Base-by-base conservation (phyloP, 2,797 vertebrate genomes). In the Poeciliopsis gracilis region DNA sequence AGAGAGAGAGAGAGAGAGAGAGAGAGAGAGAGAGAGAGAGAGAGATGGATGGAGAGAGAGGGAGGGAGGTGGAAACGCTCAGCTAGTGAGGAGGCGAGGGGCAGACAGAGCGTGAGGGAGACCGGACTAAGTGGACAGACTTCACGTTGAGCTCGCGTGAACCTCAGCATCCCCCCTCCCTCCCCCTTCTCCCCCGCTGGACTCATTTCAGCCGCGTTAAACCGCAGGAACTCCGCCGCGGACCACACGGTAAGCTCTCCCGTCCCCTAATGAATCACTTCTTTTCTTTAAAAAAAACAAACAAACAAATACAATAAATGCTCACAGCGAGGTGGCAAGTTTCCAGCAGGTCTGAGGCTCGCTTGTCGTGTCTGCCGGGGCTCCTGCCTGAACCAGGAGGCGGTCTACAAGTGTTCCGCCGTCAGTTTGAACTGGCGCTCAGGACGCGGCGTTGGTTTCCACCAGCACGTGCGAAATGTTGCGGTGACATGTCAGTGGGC, bases 91-190 rank as follows among this genome's bases (percentile, higher is more conserved):
- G 72, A 74, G 49, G 3, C 61, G 51, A 20, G 80, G 75, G 36
- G 41, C 55, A 66, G 76, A 72, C 45, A 43, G 75, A 69, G 82
- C 80, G 69, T 59, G 78, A 80, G 81, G 73, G 86, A 77, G 89
- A 76, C 71, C 71, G 82, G 82, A 83, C 72, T 86, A 78, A 90
- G 89, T 87, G 90, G 89, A 90, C 91, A 84, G 90, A 93, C 84
- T 87, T 90, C 87, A 82, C 88, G 79, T 71, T 83, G 82, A 83
- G 90, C 89, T 88, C 88, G 84, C 57, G 84, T 88, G 82, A 93
- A 90, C 88, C 91, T 91, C 91, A 51, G 82, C 87, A 77, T 90
- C 74, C 76, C 25, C 12, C 13, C 16, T 16, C 16, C 5, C 47
- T 0, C 46, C 18, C 2, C 5, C 47, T 74, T 75, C 82, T 82